Evolutionary conservation across 2,797 vertebrate species (phyloP), one percentile per base, ranked within the genome.

Genomic region (Merluccius polli): DNA sequence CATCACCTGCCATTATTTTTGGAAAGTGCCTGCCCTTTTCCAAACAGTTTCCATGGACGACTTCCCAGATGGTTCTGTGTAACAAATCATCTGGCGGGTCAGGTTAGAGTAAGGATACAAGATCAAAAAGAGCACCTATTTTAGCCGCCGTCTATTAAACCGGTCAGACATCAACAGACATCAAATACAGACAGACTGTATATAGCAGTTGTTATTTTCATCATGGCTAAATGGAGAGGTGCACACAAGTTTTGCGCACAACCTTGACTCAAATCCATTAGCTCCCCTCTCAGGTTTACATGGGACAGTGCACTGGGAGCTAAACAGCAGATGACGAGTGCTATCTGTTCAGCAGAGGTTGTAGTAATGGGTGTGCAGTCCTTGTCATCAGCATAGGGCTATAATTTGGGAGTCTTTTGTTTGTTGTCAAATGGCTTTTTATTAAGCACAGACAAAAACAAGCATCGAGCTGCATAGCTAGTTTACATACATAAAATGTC

Each of bases 281-380:
- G 69, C 69, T 30, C 77, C 24, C 75, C 74, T 83, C 87, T 90
- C 86, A 87, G 77, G 85, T 89, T 86, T 76, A 82, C 73, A 80
- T 73, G 44, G 81, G 44, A 52, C 82, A 87, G 31, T 89, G 89
- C 89, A 83, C 48, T 74, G 87, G 74, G 85, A 87, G 89, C 88
- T 87, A 80, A 90, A 89, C 16, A 84, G 78, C 71, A 80, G 81
- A 84, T 79, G 81, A 73, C 76, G 44, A 48, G 44, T 21, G 44
- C 15, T 48, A 21, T 52, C 44, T 21, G 44, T 52, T 52, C 38
- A 41, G 38, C 13, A 3, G 38, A 41, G 38, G 13, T 81, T 79
- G 70, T 73, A 81, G 38, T 41, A 75, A 86, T 86, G 85, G 83
- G 83, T 75, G 52, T 1, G 77, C 74, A 86, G 87, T 84, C 87